These are phyloP conservation scores for Cryptotis parvus DNA, from an alignment of 2,113 vertebrate genomes.

Conservation along the genomic window DNA sequence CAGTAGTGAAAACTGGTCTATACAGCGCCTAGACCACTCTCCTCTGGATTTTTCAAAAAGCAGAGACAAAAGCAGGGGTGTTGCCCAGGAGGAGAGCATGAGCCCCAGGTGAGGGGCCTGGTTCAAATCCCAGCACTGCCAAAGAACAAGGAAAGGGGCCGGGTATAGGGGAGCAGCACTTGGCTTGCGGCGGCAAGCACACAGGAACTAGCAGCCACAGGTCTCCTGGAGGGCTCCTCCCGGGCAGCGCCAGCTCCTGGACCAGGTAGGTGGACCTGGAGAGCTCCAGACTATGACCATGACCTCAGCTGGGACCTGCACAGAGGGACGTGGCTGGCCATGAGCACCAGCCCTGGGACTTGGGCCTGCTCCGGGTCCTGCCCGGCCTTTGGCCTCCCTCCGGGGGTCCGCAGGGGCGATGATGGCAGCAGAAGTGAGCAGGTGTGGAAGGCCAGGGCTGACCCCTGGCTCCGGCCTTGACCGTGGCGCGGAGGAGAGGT, in stretches of 20 bases:
- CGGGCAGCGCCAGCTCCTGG: accelerated
- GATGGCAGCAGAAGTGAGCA: neutral
- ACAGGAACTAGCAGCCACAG: neutral
- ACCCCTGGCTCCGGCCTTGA: neutral
- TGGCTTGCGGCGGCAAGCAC: too few relatives aligned
- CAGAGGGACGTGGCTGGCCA: neutral
- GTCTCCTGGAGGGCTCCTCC: neutral
- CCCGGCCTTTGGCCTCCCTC: neutral
- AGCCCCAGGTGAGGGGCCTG: too few relatives aligned
- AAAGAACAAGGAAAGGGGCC: too few relatives aligned
- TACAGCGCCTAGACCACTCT: too few relatives aligned
- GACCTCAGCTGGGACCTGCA: neutral
- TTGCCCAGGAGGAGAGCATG: too few relatives aligned
- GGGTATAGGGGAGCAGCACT: too few relatives aligned
- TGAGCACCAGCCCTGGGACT: neutral
- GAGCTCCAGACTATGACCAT: neutral
- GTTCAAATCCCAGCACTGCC: too few relatives aligned
- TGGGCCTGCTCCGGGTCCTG: neutral
- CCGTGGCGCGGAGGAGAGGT: neutral
- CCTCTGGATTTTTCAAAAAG: too few relatives aligned
- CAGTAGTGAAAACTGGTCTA: too few relatives aligned
- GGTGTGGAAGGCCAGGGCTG: neutral
- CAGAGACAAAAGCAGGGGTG: too few relatives aligned
- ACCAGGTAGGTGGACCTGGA: accelerated
- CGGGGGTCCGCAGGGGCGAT: neutral